A percentile compares a stretch with the other conserved stretches of the same genome.
phyloP scores from a whole-genome alignment of 1,140 invertebrate species.

The Cotesia glomerata region DNA sequence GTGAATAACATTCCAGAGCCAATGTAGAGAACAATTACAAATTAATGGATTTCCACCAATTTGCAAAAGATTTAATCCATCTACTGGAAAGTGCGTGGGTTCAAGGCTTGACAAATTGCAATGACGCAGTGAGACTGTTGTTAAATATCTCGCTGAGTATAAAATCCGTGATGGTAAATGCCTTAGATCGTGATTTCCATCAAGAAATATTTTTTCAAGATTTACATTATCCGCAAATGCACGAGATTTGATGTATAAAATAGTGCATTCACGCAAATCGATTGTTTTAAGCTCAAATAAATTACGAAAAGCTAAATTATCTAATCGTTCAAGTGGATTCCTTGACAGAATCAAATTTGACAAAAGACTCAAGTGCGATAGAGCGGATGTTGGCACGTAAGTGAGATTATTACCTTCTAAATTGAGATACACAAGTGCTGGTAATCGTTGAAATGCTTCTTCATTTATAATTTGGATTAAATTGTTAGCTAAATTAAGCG shows the following conservation, averaged over 20 bases:
- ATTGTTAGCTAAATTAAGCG: slow-evolving; percentile 74
- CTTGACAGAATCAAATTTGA: slow-evolving; percentile 75
- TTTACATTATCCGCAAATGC: slow-evolving; percentile 85
- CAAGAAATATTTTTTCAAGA: slow-evolving; percentile 77
- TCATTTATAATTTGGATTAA: slow-evolving; percentile 73
- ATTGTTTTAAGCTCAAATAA: slow-evolving; percentile 78
- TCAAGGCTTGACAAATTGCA: slow-evolving; percentile 76
- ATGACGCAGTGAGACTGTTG: slow-evolving; percentile 71
- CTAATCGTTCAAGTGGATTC: slow-evolving; percentile 75
- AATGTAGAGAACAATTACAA: slow-evolving; percentile 86
- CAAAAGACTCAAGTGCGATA: slow-evolving; percentile 77
- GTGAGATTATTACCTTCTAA: slow-evolving; percentile 84
- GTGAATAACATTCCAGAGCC: slow-evolving; percentile 79
- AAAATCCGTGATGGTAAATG: slow-evolving; percentile 75
- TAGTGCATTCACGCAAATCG: slow-evolving; percentile 72
- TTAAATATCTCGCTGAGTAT: slow-evolving; percentile 77
- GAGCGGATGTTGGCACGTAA: slow-evolving; percentile 74
- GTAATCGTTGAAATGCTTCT: slow-evolving; percentile 72
- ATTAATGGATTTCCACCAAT: slow-evolving; percentile 82
- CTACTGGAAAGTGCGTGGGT: slow-evolving; percentile 80
- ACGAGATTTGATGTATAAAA: slow-evolving; percentile 73
- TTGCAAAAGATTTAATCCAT: slow-evolving; percentile 72
- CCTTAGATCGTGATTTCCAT: slow-evolving; percentile 75
- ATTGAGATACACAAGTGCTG: slow-evolving; percentile 74
- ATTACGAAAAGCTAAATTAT: slow-evolving; percentile 79